Base-by-base conservation (phyloP, 2,113 vertebrate species). In the Microcebus jonahi region DNA sequence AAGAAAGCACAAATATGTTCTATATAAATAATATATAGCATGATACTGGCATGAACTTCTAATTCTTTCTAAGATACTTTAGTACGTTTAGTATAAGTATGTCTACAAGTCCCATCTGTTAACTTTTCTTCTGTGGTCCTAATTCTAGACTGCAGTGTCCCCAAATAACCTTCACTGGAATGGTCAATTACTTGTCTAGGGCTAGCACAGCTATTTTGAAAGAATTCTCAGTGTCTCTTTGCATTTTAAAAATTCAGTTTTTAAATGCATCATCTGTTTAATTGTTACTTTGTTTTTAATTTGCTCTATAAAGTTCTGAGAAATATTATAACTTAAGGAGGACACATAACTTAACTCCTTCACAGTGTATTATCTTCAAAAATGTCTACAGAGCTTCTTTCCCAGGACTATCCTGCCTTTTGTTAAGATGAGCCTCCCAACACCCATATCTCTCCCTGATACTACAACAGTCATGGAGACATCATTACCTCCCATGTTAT, bases 241-340 rank as follows among this genome's bases (percentile, higher is more conserved):
- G 20, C 8, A 57, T 76, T 80, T 90, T 79, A 14, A 83, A 57
- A 88, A 9, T 84, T 95, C 61, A 48, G 13, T 85, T 89, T 75
- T 89, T 80, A 89, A 65, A 79, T 59, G 8, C 6, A 55, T 27
- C 18, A 57, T 55, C 20, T 86, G 14, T 92, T 96, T 77, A 68
- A 70, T 65, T 90, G 2, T 86, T 97, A 42, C 20, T 67, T 95
- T 71, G 48, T 48, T 79, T 83, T 95, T 59, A 92, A 55, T 68
- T 95, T 92, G 61, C 15, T 93, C 50, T 84, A 42, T 4, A n/a
- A 2, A 50, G 25, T 70, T 79, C n/a, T 50, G 42, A 67, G 50
- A 45, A 94, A 63, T 63, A 73, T 21, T 31, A 29, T 31, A 61
- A 63, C 2, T 68, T 67, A 48, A 63, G 29, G 7, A 50, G 39